phyloP scores from a whole-genome alignment of 2,113 vertebrate species.

The Rhineura floridana region DNA sequence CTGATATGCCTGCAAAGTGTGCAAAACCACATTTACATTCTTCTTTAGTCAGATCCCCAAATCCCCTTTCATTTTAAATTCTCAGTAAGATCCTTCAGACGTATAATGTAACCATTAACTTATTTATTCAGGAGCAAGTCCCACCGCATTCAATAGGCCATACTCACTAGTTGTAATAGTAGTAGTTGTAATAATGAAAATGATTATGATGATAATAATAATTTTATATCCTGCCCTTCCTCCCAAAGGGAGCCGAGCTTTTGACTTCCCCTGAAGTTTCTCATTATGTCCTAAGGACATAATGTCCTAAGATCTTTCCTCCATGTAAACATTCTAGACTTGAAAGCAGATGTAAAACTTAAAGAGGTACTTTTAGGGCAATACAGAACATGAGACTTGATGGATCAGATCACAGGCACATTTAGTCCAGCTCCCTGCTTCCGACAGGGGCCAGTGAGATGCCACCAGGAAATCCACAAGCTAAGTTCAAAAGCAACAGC shows the following conservation, averaged over 20 bases:
- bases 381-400: not conserved
- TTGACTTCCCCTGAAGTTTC: not conserved
- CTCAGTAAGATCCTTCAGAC: not conserved
- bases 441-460: not conserved
- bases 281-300: not conserved
- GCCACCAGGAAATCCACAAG: not conserved
- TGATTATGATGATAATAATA: too few relatives aligned
- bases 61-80: not conserved
- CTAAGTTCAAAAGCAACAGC: not conserved
- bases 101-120: not conserved
- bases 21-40: not conserved
- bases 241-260: too few relatives aligned
- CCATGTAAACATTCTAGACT: not conserved
- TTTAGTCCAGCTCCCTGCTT: not conserved
- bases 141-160: not conserved
- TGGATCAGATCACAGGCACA: not conserved
- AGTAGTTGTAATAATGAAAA: too few relatives aligned
- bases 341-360: not conserved
- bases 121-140: not conserved
- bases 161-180: not conserved
- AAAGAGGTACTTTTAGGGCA: not conserved
- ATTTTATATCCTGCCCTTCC: too few relatives aligned
- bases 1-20: not conserved
- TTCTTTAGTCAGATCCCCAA: not conserved
- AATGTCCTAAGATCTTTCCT: not conserved